Evolutionary conservation across 2,113 vertebrate genomes (phyloP).

Genomic region (Campylomormyrus numenius): DNA sequence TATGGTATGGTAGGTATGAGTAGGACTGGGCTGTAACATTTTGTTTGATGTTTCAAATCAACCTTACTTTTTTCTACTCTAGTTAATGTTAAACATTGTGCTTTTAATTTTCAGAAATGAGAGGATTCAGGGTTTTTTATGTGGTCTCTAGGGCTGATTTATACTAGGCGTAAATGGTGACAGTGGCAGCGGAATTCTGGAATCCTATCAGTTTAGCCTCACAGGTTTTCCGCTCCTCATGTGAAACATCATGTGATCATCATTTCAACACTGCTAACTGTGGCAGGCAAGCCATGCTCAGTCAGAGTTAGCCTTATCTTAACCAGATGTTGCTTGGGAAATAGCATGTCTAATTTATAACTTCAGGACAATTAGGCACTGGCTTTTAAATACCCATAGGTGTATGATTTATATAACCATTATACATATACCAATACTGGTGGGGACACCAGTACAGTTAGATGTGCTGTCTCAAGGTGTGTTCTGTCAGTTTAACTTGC

Average conservation of each 20-base stretch:
- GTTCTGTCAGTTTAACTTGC: background rate
- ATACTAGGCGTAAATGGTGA: background rate
- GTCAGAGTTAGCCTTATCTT: background rate
- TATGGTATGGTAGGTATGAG: constrained; percentile 51
- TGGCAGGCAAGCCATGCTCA: background rate
- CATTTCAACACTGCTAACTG: background rate
- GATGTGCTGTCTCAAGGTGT: background rate
- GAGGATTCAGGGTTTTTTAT: background rate
- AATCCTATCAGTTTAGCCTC: background rate
- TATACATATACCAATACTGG: background rate
- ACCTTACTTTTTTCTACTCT: background rate
- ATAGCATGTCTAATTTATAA: background rate
- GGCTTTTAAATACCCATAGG: background rate
- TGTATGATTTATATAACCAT: background rate
- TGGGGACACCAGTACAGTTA: background rate
- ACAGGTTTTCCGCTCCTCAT: background rate
- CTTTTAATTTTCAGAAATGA: background rate
- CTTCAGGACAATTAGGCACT: background rate
- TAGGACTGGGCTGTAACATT: constrained; percentile 67
- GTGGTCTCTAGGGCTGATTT: background rate
- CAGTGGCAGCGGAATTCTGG: background rate
- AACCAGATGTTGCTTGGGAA: background rate
- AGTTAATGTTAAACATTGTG: background rate
- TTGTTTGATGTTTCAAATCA: constrained; percentile 38
- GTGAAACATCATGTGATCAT: background rate